A percentile compares a stretch with the other conserved stretches of the same genome.
These are phyloP conservation scores for Parthenolecanium corni DNA, from an alignment of 2,888 invertebrate species.

Conservation along the genomic window DNA sequence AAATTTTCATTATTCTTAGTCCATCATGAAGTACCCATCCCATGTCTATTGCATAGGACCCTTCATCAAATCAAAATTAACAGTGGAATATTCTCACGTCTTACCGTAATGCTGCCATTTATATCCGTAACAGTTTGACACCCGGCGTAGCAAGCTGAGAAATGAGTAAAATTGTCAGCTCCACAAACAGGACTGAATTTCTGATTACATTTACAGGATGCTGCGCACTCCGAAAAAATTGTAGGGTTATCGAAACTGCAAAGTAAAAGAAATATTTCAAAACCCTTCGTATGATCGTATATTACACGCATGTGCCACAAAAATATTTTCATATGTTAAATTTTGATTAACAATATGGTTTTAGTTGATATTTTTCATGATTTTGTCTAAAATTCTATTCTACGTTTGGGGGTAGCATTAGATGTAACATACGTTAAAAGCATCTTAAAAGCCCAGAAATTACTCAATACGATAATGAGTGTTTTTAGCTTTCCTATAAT, in stretches of 20 bases:
- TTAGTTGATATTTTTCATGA: too few relatives aligned
- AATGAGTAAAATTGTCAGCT: slow-evolving; percentile 66
- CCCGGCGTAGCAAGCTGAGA: slow-evolving; percentile 82
- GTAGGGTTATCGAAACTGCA: neutral
- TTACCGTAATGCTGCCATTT: slow-evolving; percentile 12
- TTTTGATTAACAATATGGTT: too few relatives aligned
- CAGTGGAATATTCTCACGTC: neutral
- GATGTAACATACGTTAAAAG: too few relatives aligned
- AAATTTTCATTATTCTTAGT: too few relatives aligned
- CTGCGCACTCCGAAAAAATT: slow-evolving; percentile 52
- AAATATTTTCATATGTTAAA: neutral
- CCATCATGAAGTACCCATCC: too few relatives aligned
- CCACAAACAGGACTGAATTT: slow-evolving; percentile 78
- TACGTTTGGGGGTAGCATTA: too few relatives aligned
- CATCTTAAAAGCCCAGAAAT: too few relatives aligned
- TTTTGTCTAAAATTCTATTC: too few relatives aligned
- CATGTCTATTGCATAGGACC: too few relatives aligned
- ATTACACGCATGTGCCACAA: neutral
- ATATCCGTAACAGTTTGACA: slow-evolving; percentile 50
- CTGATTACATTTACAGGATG: slow-evolving; percentile 58
- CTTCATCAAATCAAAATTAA: too few relatives aligned
- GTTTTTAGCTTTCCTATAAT: too few relatives aligned
- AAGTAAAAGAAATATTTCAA: neutral
- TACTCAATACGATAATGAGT: too few relatives aligned
- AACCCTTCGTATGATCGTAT: neutral